Evolutionary conservation across 2,888 invertebrate species (phyloP), one percentile per base, ranked within the genome.

Genomic region (Theretra japonica): DNA sequence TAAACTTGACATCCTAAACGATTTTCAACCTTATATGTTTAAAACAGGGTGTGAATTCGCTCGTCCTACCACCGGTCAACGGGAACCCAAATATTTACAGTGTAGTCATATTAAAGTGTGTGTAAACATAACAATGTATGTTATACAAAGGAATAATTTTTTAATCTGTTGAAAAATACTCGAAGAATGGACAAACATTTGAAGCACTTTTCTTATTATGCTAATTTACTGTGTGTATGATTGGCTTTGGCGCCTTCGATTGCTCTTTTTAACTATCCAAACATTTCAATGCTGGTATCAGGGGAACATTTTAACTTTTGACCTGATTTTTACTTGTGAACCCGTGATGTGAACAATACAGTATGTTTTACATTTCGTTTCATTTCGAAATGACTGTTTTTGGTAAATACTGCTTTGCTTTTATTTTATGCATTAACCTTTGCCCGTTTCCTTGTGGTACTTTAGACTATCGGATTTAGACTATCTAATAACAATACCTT

Each of bases 61-160:
- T 7, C 6, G 23, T 23, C 23, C 41, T 23, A 17, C 17, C 23
- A 6, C 23, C 23, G 65, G 48, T 65, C 41, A 65, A 62, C 41
- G 17, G 48, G n/a, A 30, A 19, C 7, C 41, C 48, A 65, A 65
- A 65, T 65, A 65, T 65, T 65, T 65, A 41, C 41, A 48, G 7
- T 23, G 65, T 48, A 65, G 41, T 65, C 65, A 48, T 65, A 65
- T 65, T 65, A 65, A 62, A 62, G 41, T 23, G 65, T 65, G 65
- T 65, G 48, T 48, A 65, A 65, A 65, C 65, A 65, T 65, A 65
- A 65, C 65, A 65, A 65, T 48, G 65, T 65, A 65, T 65, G 41
- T 65, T 48, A 48, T 60, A 33, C 60, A 65, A 65, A 65, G 48
- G 23, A 17, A 23, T 48, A n/a, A 23, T 23, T 65, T 65, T 60